phyloP scores from a whole-genome alignment of 2,888 invertebrate genomes.

The Pinctada fucata region DNA sequence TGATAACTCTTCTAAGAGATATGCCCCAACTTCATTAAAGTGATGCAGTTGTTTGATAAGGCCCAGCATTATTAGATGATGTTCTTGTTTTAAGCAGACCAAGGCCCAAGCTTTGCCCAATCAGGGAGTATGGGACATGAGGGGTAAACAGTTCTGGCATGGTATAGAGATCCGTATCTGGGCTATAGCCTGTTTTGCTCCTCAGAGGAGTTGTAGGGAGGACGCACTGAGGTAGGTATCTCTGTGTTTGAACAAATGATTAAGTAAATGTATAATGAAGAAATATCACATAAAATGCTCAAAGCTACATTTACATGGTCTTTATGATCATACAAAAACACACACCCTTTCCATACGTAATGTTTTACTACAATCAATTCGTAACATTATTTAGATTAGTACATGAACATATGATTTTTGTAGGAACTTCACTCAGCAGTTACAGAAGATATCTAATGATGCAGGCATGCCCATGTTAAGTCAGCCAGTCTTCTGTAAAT shows the following conservation, averaged over 20 bases:
- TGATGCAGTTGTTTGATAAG: too few relatives aligned
- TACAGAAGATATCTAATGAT: constrained; percentile 99
- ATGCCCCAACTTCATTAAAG: too few relatives aligned
- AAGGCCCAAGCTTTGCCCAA: constrained; percentile 98
- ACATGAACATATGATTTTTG: too few relatives aligned
- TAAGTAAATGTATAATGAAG: constrained; percentile 80
- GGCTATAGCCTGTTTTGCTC: constrained; percentile 99
- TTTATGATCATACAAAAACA: too few relatives aligned
- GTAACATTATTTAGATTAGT: too few relatives aligned
- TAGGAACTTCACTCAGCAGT: constrained; percentile 96
- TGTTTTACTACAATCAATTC: too few relatives aligned
- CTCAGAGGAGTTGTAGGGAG: constrained; percentile 97
- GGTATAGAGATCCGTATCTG: constrained; percentile 99
- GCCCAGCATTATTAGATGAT: not conserved
- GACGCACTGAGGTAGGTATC: constrained; percentile 87
- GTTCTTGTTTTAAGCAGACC: constrained; percentile 77
- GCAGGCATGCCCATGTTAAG: constrained; percentile 99
- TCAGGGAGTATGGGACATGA: constrained; percentile 99
- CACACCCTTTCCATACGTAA: too few relatives aligned
- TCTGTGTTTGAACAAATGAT: constrained; percentile 77
- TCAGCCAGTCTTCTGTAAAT: constrained; percentile 96
- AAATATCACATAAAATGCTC: too few relatives aligned
- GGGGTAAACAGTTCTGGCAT: constrained; percentile 99
- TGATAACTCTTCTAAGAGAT: too few relatives aligned
- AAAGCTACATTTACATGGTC: too few relatives aligned